phyloP scores from a whole-genome alignment of 2,888 invertebrate genomes.

The Petrolisthes cinctipes region DNA sequence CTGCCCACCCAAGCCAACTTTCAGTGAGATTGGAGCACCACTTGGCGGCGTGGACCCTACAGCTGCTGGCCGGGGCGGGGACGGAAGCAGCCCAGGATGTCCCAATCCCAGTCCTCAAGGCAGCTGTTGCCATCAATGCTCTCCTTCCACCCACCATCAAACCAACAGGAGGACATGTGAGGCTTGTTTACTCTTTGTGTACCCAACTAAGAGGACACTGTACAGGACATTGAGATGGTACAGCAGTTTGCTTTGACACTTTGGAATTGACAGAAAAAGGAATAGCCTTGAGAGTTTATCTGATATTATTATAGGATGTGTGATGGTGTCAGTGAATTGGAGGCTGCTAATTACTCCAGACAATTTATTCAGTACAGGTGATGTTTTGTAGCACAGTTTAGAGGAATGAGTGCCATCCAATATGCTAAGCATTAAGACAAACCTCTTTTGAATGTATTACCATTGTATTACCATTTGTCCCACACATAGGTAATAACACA shows the following conservation, averaged over 20 bases:
- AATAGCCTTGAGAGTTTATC: too few species aligned
- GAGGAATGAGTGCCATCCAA: too few species aligned
- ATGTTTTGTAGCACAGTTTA: too few species aligned
- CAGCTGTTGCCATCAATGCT: slow-evolving; percentile 45
- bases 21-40: slow-evolving; percentile 64
- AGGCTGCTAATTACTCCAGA: too few species aligned
- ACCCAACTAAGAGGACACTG: too few species aligned
- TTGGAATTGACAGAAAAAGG: neutral
- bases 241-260: too few species aligned
- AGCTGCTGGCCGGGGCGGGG: slow-evolving; percentile 53
- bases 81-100: slow-evolving; percentile 40
- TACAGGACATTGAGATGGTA: too few species aligned
- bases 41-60: slow-evolving; percentile 61
- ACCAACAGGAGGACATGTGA: slow-evolving; percentile 64
- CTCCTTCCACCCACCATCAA: slow-evolving; percentile 61
- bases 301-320: too few species aligned
- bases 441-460: neutral
- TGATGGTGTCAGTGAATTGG: too few species aligned
- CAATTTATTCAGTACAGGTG: too few species aligned
- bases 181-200: neutral
- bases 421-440: too few species aligned
- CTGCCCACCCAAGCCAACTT: slow-evolving; percentile 60
- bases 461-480: neutral
- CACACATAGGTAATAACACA: slow-evolving; percentile 61
- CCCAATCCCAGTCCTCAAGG: slow-evolving; percentile 46